These are phyloP conservation scores for Zeus faber DNA, from an alignment of 2,113 vertebrate genomes.

Conservation along the genomic window DNA sequence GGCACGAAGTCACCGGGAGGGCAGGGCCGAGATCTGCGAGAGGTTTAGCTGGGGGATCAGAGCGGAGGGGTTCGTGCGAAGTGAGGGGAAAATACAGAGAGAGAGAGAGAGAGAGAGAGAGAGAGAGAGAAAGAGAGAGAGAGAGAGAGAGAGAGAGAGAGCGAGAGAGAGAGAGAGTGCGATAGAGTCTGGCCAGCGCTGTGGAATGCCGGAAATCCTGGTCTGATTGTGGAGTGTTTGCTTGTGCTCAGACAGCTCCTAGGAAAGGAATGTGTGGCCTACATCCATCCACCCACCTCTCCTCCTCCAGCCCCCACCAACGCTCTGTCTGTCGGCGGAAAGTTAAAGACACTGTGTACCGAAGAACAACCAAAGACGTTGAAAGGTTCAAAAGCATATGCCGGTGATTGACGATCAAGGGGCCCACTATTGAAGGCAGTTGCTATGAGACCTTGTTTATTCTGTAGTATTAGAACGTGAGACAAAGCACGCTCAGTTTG, in stretches of 20 bases:
- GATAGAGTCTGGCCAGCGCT: constrained; percentile 35
- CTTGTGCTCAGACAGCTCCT: neutral
- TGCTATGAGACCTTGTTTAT: constrained; percentile 13
- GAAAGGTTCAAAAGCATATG: neutral
- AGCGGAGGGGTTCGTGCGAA: constrained; percentile 47
- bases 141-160: constrained; percentile 19
- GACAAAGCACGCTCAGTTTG: neutral
- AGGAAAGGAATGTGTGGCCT: constrained; percentile 73
- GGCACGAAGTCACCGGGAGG: constrained; percentile 8
- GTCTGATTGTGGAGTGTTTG: constrained; percentile 54
- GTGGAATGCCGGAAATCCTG: constrained; percentile 71
- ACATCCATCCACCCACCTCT: constrained; percentile 50
- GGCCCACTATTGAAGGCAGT: too few species aligned
- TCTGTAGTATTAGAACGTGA: constrained; percentile 4
- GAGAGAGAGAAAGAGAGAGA: constrained; percentile 21
- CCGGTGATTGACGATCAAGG: neutral
- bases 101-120: constrained; percentile 18
- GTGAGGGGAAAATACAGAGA: constrained; percentile 39
- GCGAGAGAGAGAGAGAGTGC: constrained; percentile 11
- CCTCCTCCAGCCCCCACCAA: constrained; percentile 18
- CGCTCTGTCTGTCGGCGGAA: constrained; percentile 27
- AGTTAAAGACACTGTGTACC: neutral
- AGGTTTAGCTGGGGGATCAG: constrained; percentile 24
- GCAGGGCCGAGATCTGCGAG: constrained; percentile 23
- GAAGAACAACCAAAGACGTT: neutral